Evolutionary conservation across 2,888 invertebrate species (phyloP).

Genomic region (Bimastos eiseni): DNA sequence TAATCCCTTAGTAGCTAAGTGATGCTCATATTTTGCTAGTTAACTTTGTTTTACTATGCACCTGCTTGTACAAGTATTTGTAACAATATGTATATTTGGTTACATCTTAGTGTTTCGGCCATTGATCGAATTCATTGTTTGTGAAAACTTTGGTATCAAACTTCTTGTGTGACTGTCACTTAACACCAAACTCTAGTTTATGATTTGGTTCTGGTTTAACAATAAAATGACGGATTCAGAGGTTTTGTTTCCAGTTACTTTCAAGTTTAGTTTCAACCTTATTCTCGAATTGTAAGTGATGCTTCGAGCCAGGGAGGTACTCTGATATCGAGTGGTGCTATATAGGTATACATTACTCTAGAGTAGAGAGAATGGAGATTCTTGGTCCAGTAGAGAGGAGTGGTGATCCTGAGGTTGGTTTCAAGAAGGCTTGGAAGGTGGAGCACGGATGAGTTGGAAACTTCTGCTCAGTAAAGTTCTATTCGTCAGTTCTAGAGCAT

Average conservation of each 20-base stretch:
- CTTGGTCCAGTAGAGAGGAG: too few species aligned
- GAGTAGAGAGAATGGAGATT: too few species aligned
- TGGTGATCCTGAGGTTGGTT: too few species aligned
- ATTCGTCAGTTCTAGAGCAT: too few species aligned
- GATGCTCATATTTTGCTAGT: slow-evolving; percentile 13
- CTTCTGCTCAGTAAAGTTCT: too few species aligned
- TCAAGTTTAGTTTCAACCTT: too few species aligned
- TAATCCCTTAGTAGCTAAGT: not conserved
- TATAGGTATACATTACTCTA: too few species aligned
- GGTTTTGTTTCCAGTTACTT: not conserved
- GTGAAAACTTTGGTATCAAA: not conserved
- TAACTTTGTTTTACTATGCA: not conserved
- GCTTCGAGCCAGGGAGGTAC: too few species aligned
- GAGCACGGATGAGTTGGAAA: too few species aligned
- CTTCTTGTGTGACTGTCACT: not conserved
- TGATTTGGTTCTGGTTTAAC: not conserved
- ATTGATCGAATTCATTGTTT: not conserved
- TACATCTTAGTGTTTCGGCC: not conserved
- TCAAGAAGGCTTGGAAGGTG: too few species aligned
- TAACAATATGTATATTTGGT: not conserved
- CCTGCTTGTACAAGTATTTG: not conserved
- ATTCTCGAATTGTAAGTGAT: too few species aligned
- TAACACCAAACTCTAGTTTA: not conserved
- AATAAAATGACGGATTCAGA: not conserved
- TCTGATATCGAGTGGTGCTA: too few species aligned